Percentiles rank a stretch among this genome's conserved stretches.
Conservation (phyloP, 23 tunicate species). For the Oikopleura dioica region DNA sequence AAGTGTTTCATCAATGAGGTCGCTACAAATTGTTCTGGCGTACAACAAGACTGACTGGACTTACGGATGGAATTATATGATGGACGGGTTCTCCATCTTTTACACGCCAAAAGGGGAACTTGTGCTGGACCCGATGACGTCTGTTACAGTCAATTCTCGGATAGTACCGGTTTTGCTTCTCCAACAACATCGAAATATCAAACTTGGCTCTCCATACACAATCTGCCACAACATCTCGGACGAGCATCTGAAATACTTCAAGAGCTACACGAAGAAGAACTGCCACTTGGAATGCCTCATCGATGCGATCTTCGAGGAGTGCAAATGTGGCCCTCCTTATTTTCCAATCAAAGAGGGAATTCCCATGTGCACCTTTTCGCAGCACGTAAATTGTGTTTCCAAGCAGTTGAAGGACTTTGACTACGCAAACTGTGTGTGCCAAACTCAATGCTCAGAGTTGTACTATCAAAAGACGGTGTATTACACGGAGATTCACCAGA, state of each 20-base stretch:
- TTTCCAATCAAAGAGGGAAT: neutral
- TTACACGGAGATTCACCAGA: conserved; percentile 1
- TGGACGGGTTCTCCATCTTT: conserved; percentile 4
- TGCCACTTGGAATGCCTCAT: conserved; percentile 6
- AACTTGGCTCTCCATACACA: neutral
- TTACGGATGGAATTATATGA: neutral
- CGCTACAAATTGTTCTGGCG: neutral
- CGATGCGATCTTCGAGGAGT: neutral
- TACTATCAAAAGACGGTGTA: conserved; percentile 1
- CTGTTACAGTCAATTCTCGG: conserved; percentile 6
- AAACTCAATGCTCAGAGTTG: too few relatives aligned
- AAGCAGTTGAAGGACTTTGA: too few relatives aligned
- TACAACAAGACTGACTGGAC: conserved; percentile 8
- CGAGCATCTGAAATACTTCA: neutral
- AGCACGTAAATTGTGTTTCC: too few relatives aligned
- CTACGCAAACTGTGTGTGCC: too few relatives aligned
- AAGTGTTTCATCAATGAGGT: too few relatives aligned
- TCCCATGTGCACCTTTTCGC: too few relatives aligned
- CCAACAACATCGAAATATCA: conserved; percentile 7
- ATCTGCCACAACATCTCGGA: neutral
- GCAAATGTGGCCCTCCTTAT: conserved; percentile 8
- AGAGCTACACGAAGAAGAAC: neutral
- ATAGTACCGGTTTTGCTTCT: conserved; percentile 7
- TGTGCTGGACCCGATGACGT: conserved; percentile 5
- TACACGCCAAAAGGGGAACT: neutral